Base-by-base conservation (phyloP, 1,140 invertebrate genomes). In the Drepana arcuata region DNA sequence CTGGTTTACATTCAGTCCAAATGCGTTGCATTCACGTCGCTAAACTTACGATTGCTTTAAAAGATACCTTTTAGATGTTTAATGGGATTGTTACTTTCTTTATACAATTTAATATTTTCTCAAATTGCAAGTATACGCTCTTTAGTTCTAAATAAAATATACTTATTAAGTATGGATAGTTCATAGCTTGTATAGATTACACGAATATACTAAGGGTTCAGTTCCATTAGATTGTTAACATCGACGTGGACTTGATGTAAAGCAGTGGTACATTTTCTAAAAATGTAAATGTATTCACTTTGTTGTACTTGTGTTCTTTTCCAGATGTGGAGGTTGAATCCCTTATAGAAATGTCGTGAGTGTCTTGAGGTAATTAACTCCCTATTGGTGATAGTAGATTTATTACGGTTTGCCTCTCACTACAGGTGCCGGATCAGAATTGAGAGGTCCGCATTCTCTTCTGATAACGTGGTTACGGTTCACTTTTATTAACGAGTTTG, bases 261-360 rank as follows among this genome's bases (percentile, higher is more conserved):
- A 80, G 50, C 77, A 75, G 73, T 68, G 58, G 69, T 65, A 63
- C 69, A 69, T 68, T 55, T 51, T 65, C 49, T 64, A 65, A 56
- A 54, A 57, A 56, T 66, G 41, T 68, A 63, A 59, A 63, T 67
- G 58, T 79, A 82, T 77, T 82, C 66, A 82, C 69, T 71, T 79
- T 79, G 78, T 82, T 82, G 78, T 82, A 82, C 74, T 82, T 82
- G 78, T 82, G 78, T 82, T 82, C 78, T 82, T 82, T 82, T 82
- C 62, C 78, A 82, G 78, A 82, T 82, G 69, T 82, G 74, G 78
- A 70, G 78, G 73, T 79, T 82, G 73, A 81, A 74, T 78, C 77
- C 68, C 75, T 79, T 75, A 77, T 81, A 78, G 73, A 81, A 81
- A 79, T 81, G 60, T 79, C 72, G 78, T 79, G 78, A 78, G 74